Evolutionary conservation across 2,797 vertebrate species (phyloP), one percentile per base, ranked within the genome.

Genomic region (Psittacula derbiana): DNA sequence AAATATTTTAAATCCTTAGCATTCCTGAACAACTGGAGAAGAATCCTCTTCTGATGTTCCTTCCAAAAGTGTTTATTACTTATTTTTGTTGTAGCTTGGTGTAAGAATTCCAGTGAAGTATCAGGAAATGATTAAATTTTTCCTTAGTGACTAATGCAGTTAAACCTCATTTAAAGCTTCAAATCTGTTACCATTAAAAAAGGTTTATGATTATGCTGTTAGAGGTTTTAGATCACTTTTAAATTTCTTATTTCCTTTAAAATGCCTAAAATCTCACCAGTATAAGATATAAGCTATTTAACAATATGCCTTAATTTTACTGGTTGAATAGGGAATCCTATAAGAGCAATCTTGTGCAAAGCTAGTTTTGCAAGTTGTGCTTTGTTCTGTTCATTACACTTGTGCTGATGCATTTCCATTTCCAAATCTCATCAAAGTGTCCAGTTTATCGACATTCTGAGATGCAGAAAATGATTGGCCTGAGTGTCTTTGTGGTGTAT

Each of bases 81-180:
- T 83, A 61, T 87, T 92, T 92, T 81, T 84, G 30, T 84, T 84
- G 27, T 53, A 86, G 57, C 40, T 80, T 5, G 4, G 31, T 66
- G 12, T 40, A 74, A 76, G 64, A 87, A 67, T 85, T 85, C 75
- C 40, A 53, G 46, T 72, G 49, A 83, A 80, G 11, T 80, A 69
- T 75, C 52, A 75, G 82, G 90, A 96, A 88, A 86, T 80, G 28
- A 46, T 17, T 80, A 46, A 38, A 66, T 88, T 92, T 94, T 94
- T 92, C 33, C 49, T 16, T 73, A 50, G 43, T 89, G 86, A 79
- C 40, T 85, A 86, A 86, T 64, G 33, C 24, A 87, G 49, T 91
- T 57, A 78, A 85, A 86, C 18, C 13, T 75, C 66, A 75, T 83
- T 86, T 82, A 88, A 82, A 86, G 44, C 64, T 80, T 70, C 19